Conservation (phyloP, 2,113 vertebrate genomes). For the Macaca nemestrina region DNA sequence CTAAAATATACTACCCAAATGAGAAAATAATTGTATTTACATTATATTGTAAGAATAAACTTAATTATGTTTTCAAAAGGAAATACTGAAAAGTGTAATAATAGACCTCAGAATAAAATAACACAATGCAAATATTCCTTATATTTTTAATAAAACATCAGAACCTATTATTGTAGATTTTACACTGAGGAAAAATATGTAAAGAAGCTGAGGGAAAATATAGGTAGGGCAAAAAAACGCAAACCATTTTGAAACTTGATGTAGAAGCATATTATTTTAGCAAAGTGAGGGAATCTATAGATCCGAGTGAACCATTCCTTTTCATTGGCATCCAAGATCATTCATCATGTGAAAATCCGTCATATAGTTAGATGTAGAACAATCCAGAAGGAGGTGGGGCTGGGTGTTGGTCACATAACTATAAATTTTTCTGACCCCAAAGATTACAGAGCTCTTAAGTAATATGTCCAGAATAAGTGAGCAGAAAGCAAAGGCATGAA, state of each 20-base stretch:
- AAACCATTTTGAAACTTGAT: not conserved
- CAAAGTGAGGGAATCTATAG: not conserved
- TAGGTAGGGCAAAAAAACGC: not conserved
- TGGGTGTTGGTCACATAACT: not conserved
- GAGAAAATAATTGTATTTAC: conserved; percentile 51
- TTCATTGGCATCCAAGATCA: not conserved
- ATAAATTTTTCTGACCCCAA: not conserved
- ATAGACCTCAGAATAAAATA: conserved; percentile 12
- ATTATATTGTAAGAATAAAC: not conserved
- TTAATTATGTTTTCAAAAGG: not conserved
- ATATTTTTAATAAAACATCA: not conserved
- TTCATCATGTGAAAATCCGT: not conserved
- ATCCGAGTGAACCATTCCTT: not conserved
- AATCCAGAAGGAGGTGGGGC: not conserved
- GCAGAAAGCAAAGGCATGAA: not conserved
- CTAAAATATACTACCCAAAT: conserved; percentile 16
- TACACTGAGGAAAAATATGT: not conserved
- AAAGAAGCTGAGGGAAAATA: not conserved
- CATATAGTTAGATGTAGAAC: not conserved
- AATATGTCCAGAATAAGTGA: not conserved
- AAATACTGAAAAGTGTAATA: not conserved
- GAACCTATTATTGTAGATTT: not conserved
- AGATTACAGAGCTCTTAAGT: not conserved
- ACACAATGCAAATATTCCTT: not conserved
- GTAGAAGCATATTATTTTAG: not conserved